Percentiles rank a stretch among this genome's conserved stretches.
Conservation (phyloP, 2,113 vertebrate species). For the Nestor notabilis region DNA sequence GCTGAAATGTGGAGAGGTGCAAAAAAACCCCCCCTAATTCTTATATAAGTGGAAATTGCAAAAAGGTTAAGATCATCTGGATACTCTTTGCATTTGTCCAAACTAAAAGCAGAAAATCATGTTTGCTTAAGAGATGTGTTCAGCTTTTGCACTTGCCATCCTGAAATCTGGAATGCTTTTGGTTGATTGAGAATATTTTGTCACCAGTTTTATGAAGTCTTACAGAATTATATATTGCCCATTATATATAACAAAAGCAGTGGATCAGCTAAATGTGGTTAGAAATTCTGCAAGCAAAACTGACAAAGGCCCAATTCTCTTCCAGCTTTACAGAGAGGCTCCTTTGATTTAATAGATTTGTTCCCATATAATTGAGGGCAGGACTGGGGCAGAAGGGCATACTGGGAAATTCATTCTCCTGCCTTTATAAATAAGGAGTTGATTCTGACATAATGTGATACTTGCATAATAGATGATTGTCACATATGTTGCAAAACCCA, state of each 20-base stretch:
- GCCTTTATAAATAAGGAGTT: not conserved
- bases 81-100: not conserved
- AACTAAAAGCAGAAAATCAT: not conserved
- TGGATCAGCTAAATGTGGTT: not conserved
- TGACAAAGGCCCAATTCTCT: not conserved
- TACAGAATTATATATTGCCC: not conserved
- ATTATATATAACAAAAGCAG: not conserved
- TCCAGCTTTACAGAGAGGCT: not conserved
- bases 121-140: not conserved
- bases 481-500: not conserved
- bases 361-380: not conserved
- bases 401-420: conserved; percentile 6
- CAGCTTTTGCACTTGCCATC: not conserved
- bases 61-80: not conserved
- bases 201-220: not conserved
- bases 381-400: not conserved
- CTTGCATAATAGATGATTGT: not conserved
- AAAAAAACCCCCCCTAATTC: not conserved
- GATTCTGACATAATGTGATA: not conserved
- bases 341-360: not conserved
- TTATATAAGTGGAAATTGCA: not conserved
- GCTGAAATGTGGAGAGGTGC: not conserved
- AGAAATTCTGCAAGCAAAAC: not conserved
- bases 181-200: not conserved
- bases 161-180: not conserved